Conservation (phyloP, 2,888 invertebrate genomes). For the Druceiella hillmani region DNA sequence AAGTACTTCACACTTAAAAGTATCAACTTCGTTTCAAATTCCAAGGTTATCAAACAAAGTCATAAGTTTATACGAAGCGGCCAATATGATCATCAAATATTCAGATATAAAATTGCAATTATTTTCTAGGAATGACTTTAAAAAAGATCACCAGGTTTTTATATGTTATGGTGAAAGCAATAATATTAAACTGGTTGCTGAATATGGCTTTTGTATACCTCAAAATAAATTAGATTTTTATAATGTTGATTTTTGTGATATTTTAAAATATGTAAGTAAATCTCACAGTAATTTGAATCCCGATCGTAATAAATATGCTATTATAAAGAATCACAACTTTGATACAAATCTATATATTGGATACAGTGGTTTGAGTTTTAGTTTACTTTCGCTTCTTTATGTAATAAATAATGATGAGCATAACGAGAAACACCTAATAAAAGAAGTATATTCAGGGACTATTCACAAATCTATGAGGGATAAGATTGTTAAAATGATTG, state of each 20-base stretch:
- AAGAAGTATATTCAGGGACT: too few relatives aligned
- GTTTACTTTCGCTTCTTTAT: too few relatives aligned
- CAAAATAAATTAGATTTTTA: slow-evolving; percentile 65
- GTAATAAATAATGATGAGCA: too few relatives aligned
- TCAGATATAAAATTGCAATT: slow-evolving; percentile 42
- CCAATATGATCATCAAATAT: slow-evolving; percentile 31
- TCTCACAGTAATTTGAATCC: slow-evolving; percentile 32
- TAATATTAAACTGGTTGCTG: slow-evolving; percentile 72
- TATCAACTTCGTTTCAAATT: not conserved
- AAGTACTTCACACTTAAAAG: slow-evolving; percentile 33
- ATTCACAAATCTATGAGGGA: too few relatives aligned
- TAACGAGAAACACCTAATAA: too few relatives aligned
- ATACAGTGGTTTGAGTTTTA: slow-evolving; percentile 59
- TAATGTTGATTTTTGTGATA: slow-evolving; percentile 51
- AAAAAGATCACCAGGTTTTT: slow-evolving; percentile 69
- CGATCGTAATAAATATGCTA: slow-evolving; percentile 56
- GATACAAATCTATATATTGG: slow-evolving; percentile 59
- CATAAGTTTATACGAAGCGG: too few relatives aligned
- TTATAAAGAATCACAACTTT: slow-evolving; percentile 57
- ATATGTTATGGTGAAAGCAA: slow-evolving; percentile 84
- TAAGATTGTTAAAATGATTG: too few relatives aligned
- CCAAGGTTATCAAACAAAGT: too few relatives aligned
- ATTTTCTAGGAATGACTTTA: slow-evolving; percentile 48
- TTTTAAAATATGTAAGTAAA: slow-evolving; percentile 39
- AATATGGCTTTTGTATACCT: slow-evolving; percentile 80